These are phyloP conservation scores for Saccostrea echinata DNA, from an alignment of 1,140 invertebrate species.

Conservation along the genomic window DNA sequence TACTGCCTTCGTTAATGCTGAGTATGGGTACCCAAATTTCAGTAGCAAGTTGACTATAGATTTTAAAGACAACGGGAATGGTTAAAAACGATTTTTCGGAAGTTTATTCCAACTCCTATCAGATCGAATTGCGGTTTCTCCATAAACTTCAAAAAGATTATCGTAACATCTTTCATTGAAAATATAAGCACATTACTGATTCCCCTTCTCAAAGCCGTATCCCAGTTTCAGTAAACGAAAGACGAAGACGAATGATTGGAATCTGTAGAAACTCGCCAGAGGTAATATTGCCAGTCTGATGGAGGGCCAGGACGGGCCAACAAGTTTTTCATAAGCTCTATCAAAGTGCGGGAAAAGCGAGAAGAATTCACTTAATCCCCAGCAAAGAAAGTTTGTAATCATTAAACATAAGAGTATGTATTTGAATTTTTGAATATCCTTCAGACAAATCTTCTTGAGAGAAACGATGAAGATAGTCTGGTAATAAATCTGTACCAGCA, in stretches of 20 bases:
- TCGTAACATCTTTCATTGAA: too few relatives aligned
- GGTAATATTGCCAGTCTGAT: neutral
- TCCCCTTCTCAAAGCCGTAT: too few relatives aligned
- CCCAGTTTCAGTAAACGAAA: neutral
- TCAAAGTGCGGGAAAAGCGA: neutral
- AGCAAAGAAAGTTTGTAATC: neutral
- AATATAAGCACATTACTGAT: too few relatives aligned
- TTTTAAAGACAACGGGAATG: too few relatives aligned
- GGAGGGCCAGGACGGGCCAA: neutral
- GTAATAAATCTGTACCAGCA: neutral
- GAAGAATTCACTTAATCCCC: neutral
- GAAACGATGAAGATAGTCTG: neutral
- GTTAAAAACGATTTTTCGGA: too few relatives aligned
- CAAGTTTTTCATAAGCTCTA: neutral
- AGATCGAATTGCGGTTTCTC: too few relatives aligned
- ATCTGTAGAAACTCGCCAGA: neutral
- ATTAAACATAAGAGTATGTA: neutral
- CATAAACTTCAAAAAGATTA: too few relatives aligned
- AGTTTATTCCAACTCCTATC: too few relatives aligned
- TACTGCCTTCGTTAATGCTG: too few relatives aligned
- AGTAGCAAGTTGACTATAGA: too few relatives aligned
- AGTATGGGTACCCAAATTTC: too few relatives aligned
- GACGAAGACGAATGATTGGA: neutral
- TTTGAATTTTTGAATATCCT: neutral
- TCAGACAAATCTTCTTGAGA: neutral